These are phyloP conservation scores for Tenrec ecaudatus DNA, from an alignment of 2,113 vertebrate genomes.

Conservation along the genomic window DNA sequence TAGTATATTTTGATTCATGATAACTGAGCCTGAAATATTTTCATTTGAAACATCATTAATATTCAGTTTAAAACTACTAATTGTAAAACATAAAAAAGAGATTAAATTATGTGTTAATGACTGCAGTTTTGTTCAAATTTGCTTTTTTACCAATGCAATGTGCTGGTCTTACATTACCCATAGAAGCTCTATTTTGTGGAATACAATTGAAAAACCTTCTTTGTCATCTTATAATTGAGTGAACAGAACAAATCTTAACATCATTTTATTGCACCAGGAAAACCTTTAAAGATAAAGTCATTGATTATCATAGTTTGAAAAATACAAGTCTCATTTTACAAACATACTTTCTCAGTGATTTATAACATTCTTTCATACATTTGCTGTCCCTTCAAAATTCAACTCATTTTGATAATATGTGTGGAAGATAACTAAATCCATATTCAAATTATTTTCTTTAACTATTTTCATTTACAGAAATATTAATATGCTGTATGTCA, in stretches of 20 bases:
- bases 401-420: too few species aligned
- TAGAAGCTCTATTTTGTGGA: neutral
- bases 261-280: constrained; percentile 28
- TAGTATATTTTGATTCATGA: neutral
- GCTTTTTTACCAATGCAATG: neutral
- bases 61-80: neutral
- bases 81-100: neutral
- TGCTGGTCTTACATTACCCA: neutral
- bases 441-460: constrained; percentile 7
- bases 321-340: neutral
- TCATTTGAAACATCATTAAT: neutral
- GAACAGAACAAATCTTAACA: constrained; percentile 8
- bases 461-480: neutral
- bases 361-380: neutral
- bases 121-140: neutral
- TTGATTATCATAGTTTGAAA: constrained; percentile 6
- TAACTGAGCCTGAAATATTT: constrained; percentile 9
- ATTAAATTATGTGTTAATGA: neutral
- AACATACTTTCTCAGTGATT: neutral
- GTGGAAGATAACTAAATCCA: neutral
- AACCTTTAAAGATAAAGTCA: neutral
- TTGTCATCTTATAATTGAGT: neutral
- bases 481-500: constrained; percentile 3
- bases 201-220: neutral
- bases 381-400: too few species aligned